Base-by-base conservation (phyloP, 2,797 vertebrate species). In the Sitta carolinensis region DNA sequence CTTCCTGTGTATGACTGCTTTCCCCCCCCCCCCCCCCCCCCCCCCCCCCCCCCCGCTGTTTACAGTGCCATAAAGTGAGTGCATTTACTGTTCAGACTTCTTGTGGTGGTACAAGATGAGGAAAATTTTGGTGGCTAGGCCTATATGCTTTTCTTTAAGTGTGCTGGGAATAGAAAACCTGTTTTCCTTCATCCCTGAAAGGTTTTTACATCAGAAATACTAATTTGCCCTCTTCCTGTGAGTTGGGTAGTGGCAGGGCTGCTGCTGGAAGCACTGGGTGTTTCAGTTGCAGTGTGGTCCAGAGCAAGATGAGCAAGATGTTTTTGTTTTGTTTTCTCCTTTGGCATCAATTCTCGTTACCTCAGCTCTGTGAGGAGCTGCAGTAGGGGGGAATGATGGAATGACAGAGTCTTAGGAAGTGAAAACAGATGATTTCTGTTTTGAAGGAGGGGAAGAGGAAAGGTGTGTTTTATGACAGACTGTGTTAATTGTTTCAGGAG, bases 401-500 rank as follows among this genome's bases (percentile, higher is more conserved):
- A 12, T 29, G 34, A n/a, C 23, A 67, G 54, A 17, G 25, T 16
- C 32, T 13, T 64, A 66, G 57, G 34, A 67, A 66, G 19, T 26
- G 32, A 68, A 79, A 85, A 62, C 3, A 13, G 30, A 16, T 30
- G 32, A 13, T 68, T n/a, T 32, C 18, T 66, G 30, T 50, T 78
- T 61, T 61, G 16, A n/a, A 42, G 16, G 17, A 18, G 3, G 9
- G 4, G 29, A 36, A 38, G 22, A 47, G 16, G 50, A 83, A 86
- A 91, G 13, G 23, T 52, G 9, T 59, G 13, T 63, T 78, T 9
- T 26, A 2, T 51, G 54, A 5, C 19, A 57, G 0, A 0, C 47
- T 83, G 23, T 18, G 26, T 58, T 50, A 73, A 48, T 57, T 78
- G 26, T 36, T 78, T 62, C 47, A 73, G 34, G 38, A 81, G 55